phyloP scores from a whole-genome alignment of 1,140 invertebrate genomes.

The Stenopsyche tienmushanensis region DNA sequence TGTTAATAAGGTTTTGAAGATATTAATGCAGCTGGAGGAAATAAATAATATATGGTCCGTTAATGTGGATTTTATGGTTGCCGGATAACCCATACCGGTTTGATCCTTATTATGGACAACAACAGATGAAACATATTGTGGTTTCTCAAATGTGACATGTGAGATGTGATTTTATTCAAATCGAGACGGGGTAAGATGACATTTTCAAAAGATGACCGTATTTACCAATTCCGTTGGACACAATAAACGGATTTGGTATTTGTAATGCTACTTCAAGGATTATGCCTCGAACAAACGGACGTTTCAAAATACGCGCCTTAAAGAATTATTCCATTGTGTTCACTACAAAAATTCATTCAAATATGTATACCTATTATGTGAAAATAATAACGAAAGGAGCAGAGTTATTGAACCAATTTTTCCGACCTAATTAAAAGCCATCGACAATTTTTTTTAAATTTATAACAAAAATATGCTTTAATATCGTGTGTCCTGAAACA shows the following conservation, averaged over 20 bases:
- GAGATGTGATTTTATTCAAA: conserved; percentile 32
- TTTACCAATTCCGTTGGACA: conserved; percentile 13
- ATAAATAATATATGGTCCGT: no score
- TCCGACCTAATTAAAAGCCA: no score
- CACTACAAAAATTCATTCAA: conserved; percentile 1
- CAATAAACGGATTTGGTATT: conserved; percentile 34
- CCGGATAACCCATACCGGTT: conserved; percentile 7
- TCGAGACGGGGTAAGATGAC: conserved; percentile 32
- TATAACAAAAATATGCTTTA: no score
- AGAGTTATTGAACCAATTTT: no score
- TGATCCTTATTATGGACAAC: conserved; percentile 26
- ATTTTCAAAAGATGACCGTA: conserved; percentile 21
- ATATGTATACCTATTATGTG: no score
- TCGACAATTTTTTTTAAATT: no score
- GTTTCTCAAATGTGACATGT: conserved; percentile 34
- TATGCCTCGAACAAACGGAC: conserved; percentile 7
- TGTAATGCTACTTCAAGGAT: conserved; percentile 2
- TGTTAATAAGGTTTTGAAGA: no score
- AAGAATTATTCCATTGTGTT: conserved; percentile 4
- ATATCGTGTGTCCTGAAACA: neutral
- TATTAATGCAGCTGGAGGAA: no score
- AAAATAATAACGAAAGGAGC: no score
- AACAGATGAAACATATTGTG: conserved; percentile 33
- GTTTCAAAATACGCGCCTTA: conserved; percentile 9
- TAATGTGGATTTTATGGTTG: neutral